Evolutionary conservation across 2,888 invertebrate species (phyloP).

Genomic region (Subacronicta megacephala): DNA sequence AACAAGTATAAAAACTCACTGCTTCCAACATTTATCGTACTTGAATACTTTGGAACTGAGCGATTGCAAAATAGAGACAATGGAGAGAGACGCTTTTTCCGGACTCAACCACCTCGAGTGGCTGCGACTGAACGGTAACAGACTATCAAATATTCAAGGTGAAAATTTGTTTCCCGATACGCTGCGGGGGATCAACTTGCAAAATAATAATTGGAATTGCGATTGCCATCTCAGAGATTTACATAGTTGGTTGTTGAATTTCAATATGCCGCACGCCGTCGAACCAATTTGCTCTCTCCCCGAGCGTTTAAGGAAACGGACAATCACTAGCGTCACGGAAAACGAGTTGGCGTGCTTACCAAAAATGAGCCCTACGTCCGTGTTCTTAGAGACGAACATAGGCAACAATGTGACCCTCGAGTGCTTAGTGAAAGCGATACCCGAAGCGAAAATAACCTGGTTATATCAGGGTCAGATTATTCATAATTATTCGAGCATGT

Average conservation of each 20-base stretch:
- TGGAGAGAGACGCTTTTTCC: constrained; percentile 95
- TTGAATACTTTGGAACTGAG: constrained; percentile 95
- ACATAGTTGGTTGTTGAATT: constrained; percentile 93
- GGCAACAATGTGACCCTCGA: constrained; percentile 95
- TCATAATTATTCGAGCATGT: constrained; percentile 92
- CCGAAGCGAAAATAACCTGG: constrained; percentile 95
- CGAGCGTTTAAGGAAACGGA: constrained; percentile 90
- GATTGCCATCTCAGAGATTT: constrained; percentile 95
- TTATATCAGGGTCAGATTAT: constrained; percentile 94
- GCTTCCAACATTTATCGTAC: constrained; percentile 93
- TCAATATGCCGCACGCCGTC: constrained; percentile 93
- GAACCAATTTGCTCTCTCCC: constrained; percentile 95
- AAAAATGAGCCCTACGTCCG: constrained; percentile 93
- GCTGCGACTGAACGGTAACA: constrained; percentile 95
- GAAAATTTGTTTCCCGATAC: constrained; percentile 93
- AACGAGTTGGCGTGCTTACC: constrained; percentile 95
- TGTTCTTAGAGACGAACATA: constrained; percentile 93
- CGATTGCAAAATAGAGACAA: constrained; percentile 93
- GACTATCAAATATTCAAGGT: constrained; percentile 92
- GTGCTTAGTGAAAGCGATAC: constrained; percentile 94
- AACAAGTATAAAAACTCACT: constrained; percentile 91
- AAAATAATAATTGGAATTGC: constrained; percentile 97
- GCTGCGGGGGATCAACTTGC: constrained; percentile 94
- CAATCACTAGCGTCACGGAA: constrained; percentile 91
- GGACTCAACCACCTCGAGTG: constrained; percentile 95